These are phyloP conservation scores for Brassicogethes aeneus DNA, from an alignment of 2,888 invertebrate species.

Conservation along the genomic window DNA sequence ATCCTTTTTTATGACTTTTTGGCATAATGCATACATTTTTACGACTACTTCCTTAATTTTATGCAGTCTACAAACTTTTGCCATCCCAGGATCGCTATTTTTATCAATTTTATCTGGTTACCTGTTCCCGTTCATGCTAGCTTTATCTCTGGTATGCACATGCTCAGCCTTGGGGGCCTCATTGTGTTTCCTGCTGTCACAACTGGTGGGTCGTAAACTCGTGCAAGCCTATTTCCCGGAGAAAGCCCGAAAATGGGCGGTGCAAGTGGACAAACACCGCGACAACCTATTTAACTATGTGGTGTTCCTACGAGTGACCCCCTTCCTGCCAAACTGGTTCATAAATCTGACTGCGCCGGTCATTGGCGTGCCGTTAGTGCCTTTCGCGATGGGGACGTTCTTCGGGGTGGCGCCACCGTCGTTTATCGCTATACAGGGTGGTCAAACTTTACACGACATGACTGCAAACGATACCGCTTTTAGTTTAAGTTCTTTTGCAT, in stretches of 20 bases:
- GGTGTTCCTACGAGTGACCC: slow-evolving; percentile 93
- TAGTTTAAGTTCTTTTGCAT: slow-evolving; percentile 76
- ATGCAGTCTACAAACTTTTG: slow-evolving; percentile 92
- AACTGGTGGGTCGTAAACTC: slow-evolving; percentile 77
- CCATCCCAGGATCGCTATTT: slow-evolving; percentile 98
- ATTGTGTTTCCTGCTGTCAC: slow-evolving; percentile 88
- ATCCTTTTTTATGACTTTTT: slow-evolving; percentile 57
- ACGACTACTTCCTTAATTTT: slow-evolving; percentile 7
- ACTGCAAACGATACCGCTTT: slow-evolving; percentile 82
- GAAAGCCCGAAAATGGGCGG: slow-evolving; percentile 76
- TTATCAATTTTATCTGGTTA: slow-evolving; percentile 95
- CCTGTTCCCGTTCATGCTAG: slow-evolving; percentile 86
- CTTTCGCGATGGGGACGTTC: slow-evolving; percentile 94
- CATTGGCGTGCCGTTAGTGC: slow-evolving; percentile 85
- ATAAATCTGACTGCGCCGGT: slow-evolving; percentile 95
- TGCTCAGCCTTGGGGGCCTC: slow-evolving; percentile 96
- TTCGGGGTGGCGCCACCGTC: slow-evolving; percentile 95
- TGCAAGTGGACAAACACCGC: slow-evolving; percentile 74
- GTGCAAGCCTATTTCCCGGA: slow-evolving; percentile 85
- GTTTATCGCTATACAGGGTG: slow-evolving; percentile 95
- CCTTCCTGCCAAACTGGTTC: slow-evolving; percentile 98
- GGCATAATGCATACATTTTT: slow-evolving; percentile 1
- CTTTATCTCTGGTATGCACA: slow-evolving; percentile 77
- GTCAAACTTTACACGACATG: slow-evolving; percentile 89
- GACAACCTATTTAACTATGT: slow-evolving; percentile 92